phyloP scores from a whole-genome alignment of 2,888 invertebrate genomes.

The Drosophila mimetica region DNA sequence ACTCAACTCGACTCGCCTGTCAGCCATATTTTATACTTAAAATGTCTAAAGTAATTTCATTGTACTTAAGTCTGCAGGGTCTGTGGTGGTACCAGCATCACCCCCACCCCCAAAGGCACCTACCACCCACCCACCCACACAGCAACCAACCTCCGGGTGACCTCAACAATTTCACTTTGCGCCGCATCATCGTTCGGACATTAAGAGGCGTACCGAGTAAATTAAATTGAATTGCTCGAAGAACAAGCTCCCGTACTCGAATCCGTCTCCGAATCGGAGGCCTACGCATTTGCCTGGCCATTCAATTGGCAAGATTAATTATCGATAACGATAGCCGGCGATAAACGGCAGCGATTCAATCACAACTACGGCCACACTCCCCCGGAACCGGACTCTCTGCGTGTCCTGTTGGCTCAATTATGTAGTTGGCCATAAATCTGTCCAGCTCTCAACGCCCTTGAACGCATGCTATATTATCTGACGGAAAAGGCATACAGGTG shows the following conservation, averaged over 20 bases:
- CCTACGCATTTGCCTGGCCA: slow-evolving; percentile 15
- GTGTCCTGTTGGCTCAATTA: slow-evolving; percentile 5
- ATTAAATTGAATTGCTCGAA: slow-evolving; percentile 74
- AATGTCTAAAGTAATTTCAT: slow-evolving; percentile 77
- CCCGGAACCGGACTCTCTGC: not conserved
- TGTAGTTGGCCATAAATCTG: slow-evolving; percentile 21
- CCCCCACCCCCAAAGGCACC: too few relatives aligned
- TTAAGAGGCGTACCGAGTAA: slow-evolving; percentile 45
- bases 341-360: slow-evolving; percentile 12
- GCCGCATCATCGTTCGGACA: slow-evolving; percentile 38
- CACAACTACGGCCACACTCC: slow-evolving; percentile 8
- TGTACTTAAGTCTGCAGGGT: slow-evolving; percentile 65
- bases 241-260: slow-evolving; percentile 37
- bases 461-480: not conserved
- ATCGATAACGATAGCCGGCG: slow-evolving; percentile 26
- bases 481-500: not conserved
- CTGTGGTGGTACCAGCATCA: too few relatives aligned
- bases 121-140: too few relatives aligned
- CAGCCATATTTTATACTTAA: slow-evolving; percentile 79
- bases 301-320: slow-evolving; percentile 24
- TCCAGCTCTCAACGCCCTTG: not conserved
- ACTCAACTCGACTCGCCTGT: slow-evolving; percentile 64
- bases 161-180: slow-evolving; percentile 34
- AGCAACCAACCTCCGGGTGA: not conserved
- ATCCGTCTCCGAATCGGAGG: not conserved